phyloP scores from a whole-genome alignment of 2,888 invertebrate genomes.

The Clepsis dumicolana region DNA sequence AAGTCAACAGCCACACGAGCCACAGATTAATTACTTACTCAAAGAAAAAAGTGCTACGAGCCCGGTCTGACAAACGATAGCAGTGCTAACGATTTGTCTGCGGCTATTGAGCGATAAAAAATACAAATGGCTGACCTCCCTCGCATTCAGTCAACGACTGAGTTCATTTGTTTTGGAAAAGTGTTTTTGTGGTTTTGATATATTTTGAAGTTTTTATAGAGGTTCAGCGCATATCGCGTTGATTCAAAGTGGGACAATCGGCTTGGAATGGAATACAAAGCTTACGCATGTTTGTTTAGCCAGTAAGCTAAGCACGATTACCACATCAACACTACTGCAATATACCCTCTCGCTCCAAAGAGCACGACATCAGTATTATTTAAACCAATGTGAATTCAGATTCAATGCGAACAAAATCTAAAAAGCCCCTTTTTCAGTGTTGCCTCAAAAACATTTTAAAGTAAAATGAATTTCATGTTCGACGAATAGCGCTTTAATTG shows the following conservation, averaged over 20 bases:
- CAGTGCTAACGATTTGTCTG: conserved; percentile 31
- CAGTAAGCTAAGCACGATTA: no score
- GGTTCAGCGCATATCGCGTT: no score
- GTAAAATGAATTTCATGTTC: not conserved
- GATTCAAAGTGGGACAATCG: no score
- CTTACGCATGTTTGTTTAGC: no score
- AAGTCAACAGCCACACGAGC: conserved; percentile 24
- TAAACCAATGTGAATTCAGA: no score
- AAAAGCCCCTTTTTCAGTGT: not conserved
- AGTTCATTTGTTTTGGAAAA: conserved; percentile 32
- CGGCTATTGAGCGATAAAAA: conserved; percentile 34
- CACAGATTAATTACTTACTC: conserved; percentile 36
- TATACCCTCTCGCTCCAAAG: no score
- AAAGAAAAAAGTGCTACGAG: conserved; percentile 17
- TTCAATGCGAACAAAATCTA: not conserved
- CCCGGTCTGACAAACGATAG: conserved; percentile 27
- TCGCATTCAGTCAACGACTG: conserved; percentile 12
- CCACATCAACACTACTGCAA: no score
- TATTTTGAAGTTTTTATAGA: no score
- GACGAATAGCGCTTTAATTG: not conserved
- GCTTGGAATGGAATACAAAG: no score
- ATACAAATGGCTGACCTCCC: conserved; percentile 32
- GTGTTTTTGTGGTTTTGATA: conserved; percentile 12
- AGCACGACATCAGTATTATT: no score
- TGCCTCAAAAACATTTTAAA: not conserved